These are phyloP conservation scores for Torymus tubicola DNA, from an alignment of 2,888 invertebrate genomes.

Conservation along the genomic window DNA sequence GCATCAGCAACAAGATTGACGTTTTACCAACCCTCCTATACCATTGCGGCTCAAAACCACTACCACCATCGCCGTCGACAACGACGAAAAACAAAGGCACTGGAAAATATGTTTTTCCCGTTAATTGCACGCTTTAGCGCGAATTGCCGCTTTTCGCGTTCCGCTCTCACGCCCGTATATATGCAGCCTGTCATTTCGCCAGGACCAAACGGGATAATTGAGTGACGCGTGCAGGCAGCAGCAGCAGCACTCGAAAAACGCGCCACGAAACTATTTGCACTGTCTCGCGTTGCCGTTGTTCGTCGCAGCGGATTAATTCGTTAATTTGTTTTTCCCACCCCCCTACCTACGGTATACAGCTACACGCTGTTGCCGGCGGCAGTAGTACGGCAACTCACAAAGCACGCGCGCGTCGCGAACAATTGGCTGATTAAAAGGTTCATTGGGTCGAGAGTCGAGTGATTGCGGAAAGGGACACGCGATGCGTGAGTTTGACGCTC, in stretches of 20 bases:
- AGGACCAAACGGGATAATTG: conserved; percentile 24
- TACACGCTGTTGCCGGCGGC: no score
- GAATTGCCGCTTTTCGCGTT: no score
- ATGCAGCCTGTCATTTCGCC: background rate
- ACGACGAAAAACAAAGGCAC: no score
- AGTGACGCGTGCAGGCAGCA: background rate
- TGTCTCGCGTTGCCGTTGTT: background rate
- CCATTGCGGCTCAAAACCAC: no score
- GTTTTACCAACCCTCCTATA: no score
- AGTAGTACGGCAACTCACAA: background rate
- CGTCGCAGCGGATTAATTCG: conserved; percentile 10
- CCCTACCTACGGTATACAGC: no score
- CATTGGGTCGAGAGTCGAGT: conserved; percentile 10
- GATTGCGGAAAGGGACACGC: background rate
- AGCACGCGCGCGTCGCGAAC: conserved; percentile 10
- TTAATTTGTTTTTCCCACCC: conserved; percentile 43
- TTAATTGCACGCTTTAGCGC: no score
- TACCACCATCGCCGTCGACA: no score
- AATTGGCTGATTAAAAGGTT: conserved; percentile 46
- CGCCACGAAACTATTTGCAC: conserved; percentile 28
- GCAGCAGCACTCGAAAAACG: background rate
- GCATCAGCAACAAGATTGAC: no score
- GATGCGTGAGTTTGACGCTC: no score
- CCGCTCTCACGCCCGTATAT: no score
- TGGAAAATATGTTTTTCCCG: no score